These are phyloP conservation scores for Enteromius afrohamiltoni DNA, from an alignment of 2,797 vertebrate genomes.

Conservation along the genomic window DNA sequence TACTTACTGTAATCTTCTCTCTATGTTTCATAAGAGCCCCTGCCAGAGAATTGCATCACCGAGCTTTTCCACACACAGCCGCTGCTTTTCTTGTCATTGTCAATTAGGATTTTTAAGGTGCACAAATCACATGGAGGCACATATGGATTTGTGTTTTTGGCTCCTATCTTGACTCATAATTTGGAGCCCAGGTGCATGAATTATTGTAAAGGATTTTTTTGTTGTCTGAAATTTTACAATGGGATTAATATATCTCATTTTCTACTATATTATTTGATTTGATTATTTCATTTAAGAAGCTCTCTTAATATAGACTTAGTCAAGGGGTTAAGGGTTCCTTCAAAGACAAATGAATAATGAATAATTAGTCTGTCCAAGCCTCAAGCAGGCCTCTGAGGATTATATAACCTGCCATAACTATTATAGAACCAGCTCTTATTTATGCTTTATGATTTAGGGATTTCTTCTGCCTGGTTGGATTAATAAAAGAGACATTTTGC, in stretches of 20 bases:
- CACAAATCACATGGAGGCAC: slow-evolving; percentile 35
- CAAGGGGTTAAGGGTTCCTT: neutral
- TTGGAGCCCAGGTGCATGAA: neutral
- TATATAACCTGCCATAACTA: slow-evolving; percentile 17
- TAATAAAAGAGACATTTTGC: slow-evolving; percentile 6
- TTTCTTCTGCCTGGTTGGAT: neutral
- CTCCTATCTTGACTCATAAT: neutral
- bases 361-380: slow-evolving; percentile 9
- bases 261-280: neutral
- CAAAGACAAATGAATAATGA: neutral
- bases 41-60: slow-evolving; percentile 80
- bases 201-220: neutral
- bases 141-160: neutral
- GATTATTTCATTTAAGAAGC: neutral
- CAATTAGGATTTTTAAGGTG: slow-evolving; percentile 27
- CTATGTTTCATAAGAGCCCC: slow-evolving; percentile 78
- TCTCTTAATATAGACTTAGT: neutral
- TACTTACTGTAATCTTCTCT: slow-evolving; percentile 80
- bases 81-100: slow-evolving; percentile 13
- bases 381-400: slow-evolving; percentile 2
- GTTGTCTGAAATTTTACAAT: neutral
- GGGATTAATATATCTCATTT: neutral
- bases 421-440: slow-evolving; percentile 6
- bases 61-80: slow-evolving; percentile 53
- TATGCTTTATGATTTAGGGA: neutral